A percentile compares a stretch with the other conserved stretches of the same genome.
Evolutionary conservation across 2,888 invertebrate genomes (phyloP).

Genomic region (Apocheima hispidaria): DNA sequence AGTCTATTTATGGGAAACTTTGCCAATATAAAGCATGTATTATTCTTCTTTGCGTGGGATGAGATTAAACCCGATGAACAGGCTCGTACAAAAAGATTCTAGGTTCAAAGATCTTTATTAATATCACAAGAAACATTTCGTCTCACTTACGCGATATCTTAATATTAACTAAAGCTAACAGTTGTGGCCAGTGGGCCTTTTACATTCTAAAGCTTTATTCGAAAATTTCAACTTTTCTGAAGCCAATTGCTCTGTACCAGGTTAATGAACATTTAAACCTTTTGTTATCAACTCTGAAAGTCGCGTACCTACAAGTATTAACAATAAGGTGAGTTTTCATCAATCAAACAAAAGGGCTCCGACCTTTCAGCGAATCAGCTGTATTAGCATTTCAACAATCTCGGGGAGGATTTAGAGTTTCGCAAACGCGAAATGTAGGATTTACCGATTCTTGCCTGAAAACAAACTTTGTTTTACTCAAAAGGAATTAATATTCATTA

Average conservation of each 20-base stretch:
- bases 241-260: slow-evolving; percentile 30
- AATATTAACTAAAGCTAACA: no score
- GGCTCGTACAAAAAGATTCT: slow-evolving; percentile 12
- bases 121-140: no score
- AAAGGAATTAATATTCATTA: slow-evolving; percentile 85
- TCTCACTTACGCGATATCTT: no score
- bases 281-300: slow-evolving; percentile 28
- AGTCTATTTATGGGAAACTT: not conserved
- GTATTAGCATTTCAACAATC: slow-evolving; percentile 62
- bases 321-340: slow-evolving; percentile 49
- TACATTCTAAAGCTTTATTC: slow-evolving; percentile 23
- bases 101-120: no score
- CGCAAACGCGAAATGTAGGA: slow-evolving; percentile 73
- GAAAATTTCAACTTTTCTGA: slow-evolving; percentile 11
- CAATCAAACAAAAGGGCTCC: slow-evolving; percentile 39
- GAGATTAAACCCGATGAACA: slow-evolving; percentile 10
- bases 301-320: slow-evolving; percentile 32
- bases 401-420: slow-evolving; percentile 67
- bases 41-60: not conserved
- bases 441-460: slow-evolving; percentile 76
- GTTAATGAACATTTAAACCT: slow-evolving; percentile 35
- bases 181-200: no score
- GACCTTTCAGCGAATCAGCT: slow-evolving; percentile 40
- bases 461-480: slow-evolving; percentile 82
- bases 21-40: not conserved